Percentiles rank a stretch among this genome's conserved stretches.
Conservation (phyloP, 2,888 invertebrate species). For the Desoria tigrina region DNA sequence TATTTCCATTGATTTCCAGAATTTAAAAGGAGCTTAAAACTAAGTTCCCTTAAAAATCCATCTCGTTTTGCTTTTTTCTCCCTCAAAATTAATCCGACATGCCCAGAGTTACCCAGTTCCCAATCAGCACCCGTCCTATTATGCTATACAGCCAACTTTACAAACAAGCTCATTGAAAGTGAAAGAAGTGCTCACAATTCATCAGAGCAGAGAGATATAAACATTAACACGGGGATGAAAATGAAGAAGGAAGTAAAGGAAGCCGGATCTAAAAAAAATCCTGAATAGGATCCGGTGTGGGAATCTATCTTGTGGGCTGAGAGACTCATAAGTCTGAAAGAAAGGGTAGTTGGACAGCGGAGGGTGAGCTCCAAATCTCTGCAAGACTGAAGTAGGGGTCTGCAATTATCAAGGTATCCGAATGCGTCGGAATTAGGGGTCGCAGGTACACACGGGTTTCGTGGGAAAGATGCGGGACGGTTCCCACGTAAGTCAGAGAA, state of each 20-base stretch:
- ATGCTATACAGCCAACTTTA: too few relatives aligned
- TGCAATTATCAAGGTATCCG: not conserved
- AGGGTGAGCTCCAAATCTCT: constrained; percentile 7
- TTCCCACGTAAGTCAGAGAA: constrained; percentile 29
- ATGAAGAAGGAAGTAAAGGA: not conserved
- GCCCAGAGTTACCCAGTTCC: too few relatives aligned
- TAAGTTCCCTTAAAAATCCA: too few relatives aligned
- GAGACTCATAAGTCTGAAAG: constrained; percentile 26
- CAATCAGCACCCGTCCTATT: too few relatives aligned
- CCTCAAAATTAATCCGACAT: too few relatives aligned
- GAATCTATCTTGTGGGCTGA: constrained; percentile 4
- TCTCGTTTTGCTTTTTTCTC: too few relatives aligned
- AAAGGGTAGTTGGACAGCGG: constrained; percentile 40
- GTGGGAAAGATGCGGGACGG: constrained; percentile 2
- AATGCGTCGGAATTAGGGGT: constrained; percentile 8
- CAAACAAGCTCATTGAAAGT: not conserved
- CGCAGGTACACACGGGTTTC: constrained; percentile 13
- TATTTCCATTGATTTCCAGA: too few relatives aligned
- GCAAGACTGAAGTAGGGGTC: not conserved
- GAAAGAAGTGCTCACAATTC: too few relatives aligned
- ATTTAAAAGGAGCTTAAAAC: too few relatives aligned
- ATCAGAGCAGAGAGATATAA: too few relatives aligned
- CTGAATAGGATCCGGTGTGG: not conserved
- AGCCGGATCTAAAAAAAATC: not conserved
- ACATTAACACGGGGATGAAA: not conserved